Evolutionary conservation across 35 echinoderm and acorn worm species (phyloP), one percentile per base, ranked within the genome.

Genomic region (Heliocidaris erythrogramma): DNA sequence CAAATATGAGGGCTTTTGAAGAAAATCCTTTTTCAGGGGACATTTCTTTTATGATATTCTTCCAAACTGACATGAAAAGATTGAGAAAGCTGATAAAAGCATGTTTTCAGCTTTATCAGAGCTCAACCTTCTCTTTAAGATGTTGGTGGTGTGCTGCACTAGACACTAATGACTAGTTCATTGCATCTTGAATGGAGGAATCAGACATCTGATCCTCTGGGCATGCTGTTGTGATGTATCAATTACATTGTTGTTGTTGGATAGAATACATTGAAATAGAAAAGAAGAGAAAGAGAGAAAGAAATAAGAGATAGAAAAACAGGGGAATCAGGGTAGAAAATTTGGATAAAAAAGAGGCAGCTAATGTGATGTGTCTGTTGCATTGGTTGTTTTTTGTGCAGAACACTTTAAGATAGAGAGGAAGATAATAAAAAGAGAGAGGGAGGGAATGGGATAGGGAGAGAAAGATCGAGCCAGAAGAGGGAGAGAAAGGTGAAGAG

Each of bases 211-310:
- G 16, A 78, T 18, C 65, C 65, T 18, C 65, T 78, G 65, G 65
- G 65, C 65, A 78, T 78, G 65, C n/a, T 78, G 65, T 78, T 78
- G 65, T 78, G 65, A 78, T 78, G 65, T 78, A 78, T 78, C 21
- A 78, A 27, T 78, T 4, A 78, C 65, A 78, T 27, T n/a, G 65
- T 78, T 78, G 65, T 78, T 78, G 3, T 78, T 21, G 21, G 65
- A 78, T 27, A 78, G 21, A 24, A n/a, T 17, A 3, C 65, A 78
- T 24, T 27, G 21, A 78, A 78, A 78, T 24, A 78, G 21, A 78
- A 78, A 78, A 2, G 7, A 78, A 78, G 65, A 24, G 18, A n/a
- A n/a, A 78, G 35, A 42, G 8, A 78, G 65, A 7, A 5, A 24
- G 16, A n/a, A n/a, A n/a, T n/a, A n/a, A n/a, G n/a, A n/a, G n/a